Base-by-base conservation (phyloP, 1,140 invertebrate genomes). In the Papilio xuthus region DNA sequence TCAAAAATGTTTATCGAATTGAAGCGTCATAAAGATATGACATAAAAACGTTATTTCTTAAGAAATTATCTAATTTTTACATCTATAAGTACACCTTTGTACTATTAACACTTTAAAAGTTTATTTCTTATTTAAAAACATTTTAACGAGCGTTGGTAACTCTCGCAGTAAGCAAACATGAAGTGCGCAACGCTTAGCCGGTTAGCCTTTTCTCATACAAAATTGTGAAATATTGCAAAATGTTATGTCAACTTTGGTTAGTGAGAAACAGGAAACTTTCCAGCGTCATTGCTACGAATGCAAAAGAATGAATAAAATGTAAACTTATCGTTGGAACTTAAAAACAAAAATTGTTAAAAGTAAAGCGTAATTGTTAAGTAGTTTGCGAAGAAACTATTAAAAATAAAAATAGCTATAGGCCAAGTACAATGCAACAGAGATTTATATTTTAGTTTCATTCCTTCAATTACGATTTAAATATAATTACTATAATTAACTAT, bases 241-340 rank as follows among this genome's bases (percentile, higher is more conserved):
- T 81, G 81, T 83, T 88, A 85, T 82, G 81, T 82, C 81, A 78
- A 85, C 78, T 78, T 78, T 86, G 86, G 90, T 89, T 90, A 89
- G 87, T 85, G 89, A 82, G 89, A 88, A 88, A 89, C 84, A 86
- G 87, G 88, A 86, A 88, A 90, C 89, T 87, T 89, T 84, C 84
- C 86, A 87, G 85, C 87, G 89, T 88, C 88, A 89, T 89, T 84
- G 81, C 84, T 71, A 86, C 82, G 85, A 82, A 88, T 85, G 86
- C 89, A 90, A 88, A 86, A 89, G 88, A 80, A 85, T 71, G 84
- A 84, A 88, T 88, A 86, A 82, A 84, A 71, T 84, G 84, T 89
- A 86, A 85, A 90, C 88, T 90, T 89, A 87, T 85, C 81, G 83
- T 81, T 85, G 77, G 4, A 32, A 9, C 12, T 3, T 56, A 2